These are phyloP conservation scores for Prunella fulvescens DNA, from an alignment of 2,113 vertebrate genomes.

Conservation along the genomic window DNA sequence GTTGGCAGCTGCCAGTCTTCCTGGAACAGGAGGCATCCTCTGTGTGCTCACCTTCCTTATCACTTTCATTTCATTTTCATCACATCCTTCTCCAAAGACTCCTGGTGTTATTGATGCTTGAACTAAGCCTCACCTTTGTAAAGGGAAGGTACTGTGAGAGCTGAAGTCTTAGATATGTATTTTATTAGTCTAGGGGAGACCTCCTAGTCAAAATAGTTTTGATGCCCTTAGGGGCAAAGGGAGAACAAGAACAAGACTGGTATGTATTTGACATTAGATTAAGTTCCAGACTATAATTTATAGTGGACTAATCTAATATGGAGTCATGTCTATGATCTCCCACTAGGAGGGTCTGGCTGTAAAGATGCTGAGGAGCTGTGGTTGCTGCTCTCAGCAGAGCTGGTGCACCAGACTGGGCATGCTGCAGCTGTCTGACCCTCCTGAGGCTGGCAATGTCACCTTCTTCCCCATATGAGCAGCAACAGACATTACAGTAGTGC, in stretches of 20 bases:
- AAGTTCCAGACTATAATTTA: not conserved
- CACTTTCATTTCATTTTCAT: too few species aligned
- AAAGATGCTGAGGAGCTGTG: not conserved
- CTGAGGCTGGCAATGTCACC: not conserved
- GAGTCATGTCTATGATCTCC: not conserved
- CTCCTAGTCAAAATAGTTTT: not conserved
- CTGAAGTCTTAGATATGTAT: not conserved
- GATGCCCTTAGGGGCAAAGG: not conserved
- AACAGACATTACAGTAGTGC: not conserved
- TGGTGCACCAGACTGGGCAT: not conserved
- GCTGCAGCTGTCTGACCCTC: not conserved
- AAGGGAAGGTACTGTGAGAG: not conserved
- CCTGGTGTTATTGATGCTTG: not conserved
- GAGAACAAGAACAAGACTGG: not conserved
- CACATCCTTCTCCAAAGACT: not conserved
- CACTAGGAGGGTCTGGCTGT: not conserved
- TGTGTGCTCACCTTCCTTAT: not conserved
- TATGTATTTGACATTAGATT: not conserved
- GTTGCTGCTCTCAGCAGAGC: not conserved
- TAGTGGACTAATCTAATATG: not conserved
- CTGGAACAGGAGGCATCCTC: not conserved
- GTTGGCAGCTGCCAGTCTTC: not conserved
- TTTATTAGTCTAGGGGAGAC: not conserved
- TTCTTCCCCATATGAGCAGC: not conserved
- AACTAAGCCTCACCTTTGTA: not conserved